phyloP scores from a whole-genome alignment of 2,797 vertebrate genomes.

The Tokudaia tokunoshimensis region DNA sequence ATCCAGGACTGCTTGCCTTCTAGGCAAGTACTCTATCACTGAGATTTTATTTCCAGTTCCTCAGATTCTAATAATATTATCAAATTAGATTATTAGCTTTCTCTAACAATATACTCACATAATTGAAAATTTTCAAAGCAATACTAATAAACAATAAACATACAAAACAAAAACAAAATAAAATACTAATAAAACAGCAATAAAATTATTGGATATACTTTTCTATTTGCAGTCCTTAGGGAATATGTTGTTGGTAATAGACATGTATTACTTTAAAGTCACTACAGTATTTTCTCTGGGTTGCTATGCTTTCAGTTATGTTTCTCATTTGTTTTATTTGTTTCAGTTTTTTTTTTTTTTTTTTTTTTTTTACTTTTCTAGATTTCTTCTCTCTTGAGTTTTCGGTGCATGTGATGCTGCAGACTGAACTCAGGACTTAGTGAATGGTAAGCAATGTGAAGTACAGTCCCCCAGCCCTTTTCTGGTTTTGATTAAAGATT shows the following conservation, averaged over 20 bases:
- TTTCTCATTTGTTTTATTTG: constrained; percentile 49
- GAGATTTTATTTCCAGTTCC: no score
- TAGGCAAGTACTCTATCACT: background rate
- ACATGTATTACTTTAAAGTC: constrained; percentile 50
- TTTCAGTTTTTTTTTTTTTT: constrained; percentile 28
- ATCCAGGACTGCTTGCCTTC: background rate
- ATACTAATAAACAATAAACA: constrained; percentile 59
- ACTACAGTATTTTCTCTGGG: constrained; percentile 63
- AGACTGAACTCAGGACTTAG: background rate
- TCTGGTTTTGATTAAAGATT: background rate
- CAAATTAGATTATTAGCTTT: constrained; percentile 58
- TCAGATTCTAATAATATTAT: constrained; percentile 41
- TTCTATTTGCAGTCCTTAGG: constrained; percentile 51
- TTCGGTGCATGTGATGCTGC: background rate
- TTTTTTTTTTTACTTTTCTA: constrained; percentile 2
- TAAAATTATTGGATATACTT: background rate
- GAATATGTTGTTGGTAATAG: background rate
- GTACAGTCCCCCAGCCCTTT: background rate
- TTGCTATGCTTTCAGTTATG: constrained; percentile 47
- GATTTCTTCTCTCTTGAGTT: background rate
- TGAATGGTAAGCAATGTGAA: background rate
- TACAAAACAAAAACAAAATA: background rate
- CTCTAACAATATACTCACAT: constrained; percentile 44
- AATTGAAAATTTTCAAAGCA: constrained; percentile 60
- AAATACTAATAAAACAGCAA: background rate